Percentiles rank a stretch among this genome's conserved stretches.
Conservation (phyloP, 2,797 vertebrate species). For the Notolepis coatsorum region DNA sequence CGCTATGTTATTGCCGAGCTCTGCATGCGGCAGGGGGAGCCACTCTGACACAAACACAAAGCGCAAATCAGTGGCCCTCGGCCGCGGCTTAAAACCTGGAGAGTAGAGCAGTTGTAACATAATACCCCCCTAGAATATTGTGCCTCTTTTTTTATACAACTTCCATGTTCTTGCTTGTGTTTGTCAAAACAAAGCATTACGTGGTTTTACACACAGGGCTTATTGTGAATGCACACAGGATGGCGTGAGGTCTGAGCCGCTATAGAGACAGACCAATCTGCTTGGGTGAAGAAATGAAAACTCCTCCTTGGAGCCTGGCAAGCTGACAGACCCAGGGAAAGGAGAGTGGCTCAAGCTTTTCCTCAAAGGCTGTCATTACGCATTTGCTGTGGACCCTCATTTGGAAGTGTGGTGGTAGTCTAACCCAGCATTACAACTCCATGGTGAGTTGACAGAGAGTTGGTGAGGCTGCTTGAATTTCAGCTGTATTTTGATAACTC, state of each 20-base stretch:
- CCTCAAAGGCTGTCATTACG: constrained; percentile 78
- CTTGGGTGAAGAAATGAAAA: constrained; percentile 68
- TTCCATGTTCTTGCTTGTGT: constrained; percentile 60
- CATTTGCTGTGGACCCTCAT: constrained; percentile 70
- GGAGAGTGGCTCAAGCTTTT: constrained; percentile 68
- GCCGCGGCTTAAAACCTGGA: constrained; percentile 19
- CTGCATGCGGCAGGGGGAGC: constrained; percentile 80
- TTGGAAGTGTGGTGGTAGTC: constrained; percentile 75
- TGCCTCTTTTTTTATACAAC: background rate
- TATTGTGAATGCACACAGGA: constrained; percentile 61
- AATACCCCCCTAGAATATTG: background rate
- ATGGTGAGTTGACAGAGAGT: constrained; percentile 58
- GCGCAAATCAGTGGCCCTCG: no score
- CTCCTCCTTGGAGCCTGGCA: constrained; percentile 57
- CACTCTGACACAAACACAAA: constrained; percentile 62
- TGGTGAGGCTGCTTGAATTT: constrained; percentile 67
- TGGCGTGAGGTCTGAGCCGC: constrained; percentile 56
- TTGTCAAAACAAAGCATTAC: constrained; percentile 74
- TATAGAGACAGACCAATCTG: constrained; percentile 49
- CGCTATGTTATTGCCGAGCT: background rate
- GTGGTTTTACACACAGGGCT: constrained; percentile 66
- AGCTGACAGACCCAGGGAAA: constrained; percentile 62
- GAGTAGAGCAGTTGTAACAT: constrained; percentile 5
- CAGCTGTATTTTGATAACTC: constrained; percentile 74
- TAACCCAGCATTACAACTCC: constrained; percentile 76